Evolutionary conservation across 2,113 vertebrate species (phyloP), one percentile per base, ranked within the genome.

Genomic region (Plecturocebus donacophilus): DNA sequence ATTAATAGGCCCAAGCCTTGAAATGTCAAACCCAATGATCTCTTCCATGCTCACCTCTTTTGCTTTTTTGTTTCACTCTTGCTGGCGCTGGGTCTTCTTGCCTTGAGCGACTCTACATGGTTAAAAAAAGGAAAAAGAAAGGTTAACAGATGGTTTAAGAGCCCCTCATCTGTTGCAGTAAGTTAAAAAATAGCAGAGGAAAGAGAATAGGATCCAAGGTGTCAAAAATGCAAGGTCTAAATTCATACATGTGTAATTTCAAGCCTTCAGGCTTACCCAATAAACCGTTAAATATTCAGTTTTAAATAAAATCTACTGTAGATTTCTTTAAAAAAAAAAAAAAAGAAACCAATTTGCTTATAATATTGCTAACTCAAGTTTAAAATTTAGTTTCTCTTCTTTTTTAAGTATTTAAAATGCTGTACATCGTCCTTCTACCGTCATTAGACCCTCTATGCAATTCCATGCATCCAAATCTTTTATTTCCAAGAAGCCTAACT

Each of bases 11-110:
- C 93, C 96, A 98, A 99, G 99, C 99, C 99, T 99, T 99, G 99
- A 99, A 99, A 99, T 99, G 99, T 99, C 99, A 99, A 99, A 99
- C 99, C 99, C 99, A 99, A 99, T 99, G 99, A 99, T 99, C 99
- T 99, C 98, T 96, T 98, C 98, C 97, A 98, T 98, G 99, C 99
- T 99, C 99, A 99, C 99, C 99, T 99, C 99, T 98, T 99, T 99
- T 98, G 99, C 99, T 99, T 99, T 70, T 99, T 99, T 99, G 99
- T 99, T 99, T 99, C 98, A 99, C 99, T 97, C 99, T 99, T 96
- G 99, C 99, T 99, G 99, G 99, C 99, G 99, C 99, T 98, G 99
- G 99, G 99, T 99, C 99, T 98, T 99, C 99, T 99, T 99, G 99
- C 99, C 99, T 99, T 98, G 98, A 99, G 99, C 99, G 98, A 98